Evolutionary conservation across 1,140 invertebrate genomes (phyloP), one percentile per base, ranked within the genome.

Genomic region (Drosophila nikananu): DNA sequence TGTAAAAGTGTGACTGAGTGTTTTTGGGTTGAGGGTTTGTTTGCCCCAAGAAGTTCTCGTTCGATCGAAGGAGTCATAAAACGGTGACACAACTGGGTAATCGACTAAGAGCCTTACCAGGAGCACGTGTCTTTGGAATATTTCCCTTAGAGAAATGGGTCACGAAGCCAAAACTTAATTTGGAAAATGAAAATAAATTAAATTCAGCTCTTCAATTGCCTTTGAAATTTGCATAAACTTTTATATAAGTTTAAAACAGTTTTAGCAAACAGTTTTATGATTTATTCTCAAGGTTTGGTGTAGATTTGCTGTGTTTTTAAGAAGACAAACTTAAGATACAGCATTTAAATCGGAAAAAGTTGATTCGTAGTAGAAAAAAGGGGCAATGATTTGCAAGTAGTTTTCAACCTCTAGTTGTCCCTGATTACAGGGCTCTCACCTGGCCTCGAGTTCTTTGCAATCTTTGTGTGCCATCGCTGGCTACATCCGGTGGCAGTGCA

Each of bases 401-500:
- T 60, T 44, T 6, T 13, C 7, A 25, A 25, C 10, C 32, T 37
- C 10, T n/a, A 19, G 57, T 58, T 25, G 57, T 21, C 64, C 57
- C 42, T 32, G 58, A 48, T 63, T 64, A 46, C 32, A 67, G 42
- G 46, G 15, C 32, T 32, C 27, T 64, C 10, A 35, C 48, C 48
- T 30, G 17, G 37, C 46, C 62, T 66, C 51, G 48, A 39, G 51
- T 35, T 57, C 19, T 13, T 12, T 6, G 10, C 55, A 72, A 80
- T 83, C 81, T 83, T 76, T 76, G 41, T 46, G 25, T 49, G 65
- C 58, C 81, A 80, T 83, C 81, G 57, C n/a, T 37, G 52, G 23
- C 46, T 39, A 48, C 54, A 76, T 57, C 48, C 49, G 68, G 5
- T 55, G 52, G 57, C 41, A 70, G 63, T 65, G 63, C 67, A 72